A percentile compares a stretch with the other conserved stretches of the same genome.
phyloP scores from a whole-genome alignment of 2,113 vertebrate species.

The Dasypus novemcinctus region DNA sequence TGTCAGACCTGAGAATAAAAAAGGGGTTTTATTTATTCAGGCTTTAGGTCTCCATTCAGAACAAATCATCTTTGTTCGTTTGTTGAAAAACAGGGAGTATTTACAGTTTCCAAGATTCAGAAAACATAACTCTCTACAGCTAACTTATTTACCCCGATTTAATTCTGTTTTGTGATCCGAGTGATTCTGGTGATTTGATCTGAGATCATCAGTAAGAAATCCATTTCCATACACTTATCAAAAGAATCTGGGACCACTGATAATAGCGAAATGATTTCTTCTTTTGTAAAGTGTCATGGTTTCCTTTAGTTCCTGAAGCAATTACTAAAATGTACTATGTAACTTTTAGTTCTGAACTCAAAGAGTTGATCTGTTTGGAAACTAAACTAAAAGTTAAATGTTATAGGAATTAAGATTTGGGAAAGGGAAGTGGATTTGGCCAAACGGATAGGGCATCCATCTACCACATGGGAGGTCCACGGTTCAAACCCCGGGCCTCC shows the following conservation, averaged over 20 bases:
- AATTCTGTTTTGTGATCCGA: not conserved
- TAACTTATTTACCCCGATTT: not conserved
- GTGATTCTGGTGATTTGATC: not conserved
- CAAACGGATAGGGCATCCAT: no score
- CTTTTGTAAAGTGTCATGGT: not conserved
- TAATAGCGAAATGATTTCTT: not conserved
- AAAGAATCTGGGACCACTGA: not conserved
- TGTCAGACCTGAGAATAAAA: not conserved
- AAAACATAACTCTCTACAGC: not conserved
- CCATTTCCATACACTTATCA: not conserved
- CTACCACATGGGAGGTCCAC: no score
- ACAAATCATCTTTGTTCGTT: not conserved
- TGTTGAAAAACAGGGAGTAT: not conserved
- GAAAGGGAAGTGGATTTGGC: not conserved
- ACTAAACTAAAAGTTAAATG: not conserved
- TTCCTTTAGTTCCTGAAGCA: conserved; percentile 6
- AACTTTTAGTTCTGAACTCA: conserved; percentile 29
- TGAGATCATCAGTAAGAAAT: not conserved
- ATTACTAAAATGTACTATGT: not conserved
- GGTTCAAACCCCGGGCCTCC: no score
- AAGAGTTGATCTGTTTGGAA: not conserved
- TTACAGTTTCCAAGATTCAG: not conserved
- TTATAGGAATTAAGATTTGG: not conserved
- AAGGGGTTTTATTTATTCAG: not conserved
- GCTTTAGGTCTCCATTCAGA: not conserved